phyloP scores from a whole-genome alignment of 1,140 invertebrate genomes.

The Drosophila equinoxialis region DNA sequence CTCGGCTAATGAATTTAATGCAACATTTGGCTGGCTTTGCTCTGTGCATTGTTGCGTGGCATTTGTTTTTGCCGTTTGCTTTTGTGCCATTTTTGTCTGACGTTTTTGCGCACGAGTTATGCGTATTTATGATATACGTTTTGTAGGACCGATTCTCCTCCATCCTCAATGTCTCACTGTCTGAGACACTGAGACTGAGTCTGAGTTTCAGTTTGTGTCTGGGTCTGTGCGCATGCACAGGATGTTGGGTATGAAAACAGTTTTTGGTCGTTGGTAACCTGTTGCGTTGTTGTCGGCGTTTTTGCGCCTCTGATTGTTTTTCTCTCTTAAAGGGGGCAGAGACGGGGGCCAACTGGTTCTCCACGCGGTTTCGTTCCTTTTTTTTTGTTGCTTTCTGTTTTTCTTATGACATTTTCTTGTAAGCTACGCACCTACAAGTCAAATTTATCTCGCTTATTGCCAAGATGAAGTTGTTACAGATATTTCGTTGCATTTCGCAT shows the following conservation, averaged over 20 bases:
- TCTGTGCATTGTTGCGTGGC: constrained; percentile 64
- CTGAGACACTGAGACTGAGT: constrained; percentile 11
- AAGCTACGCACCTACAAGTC: constrained; percentile 78
- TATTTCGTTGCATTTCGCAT: constrained; percentile 47
- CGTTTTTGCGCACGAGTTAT: constrained; percentile 81
- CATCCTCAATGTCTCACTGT: background rate
- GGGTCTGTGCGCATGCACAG: constrained; percentile 52
- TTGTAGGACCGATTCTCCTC: constrained; percentile 28
- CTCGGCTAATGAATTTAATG: constrained; percentile 75
- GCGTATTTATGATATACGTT: constrained; percentile 79
- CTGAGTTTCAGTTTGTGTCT: constrained; percentile 9
- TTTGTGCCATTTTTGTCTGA: constrained; percentile 76
- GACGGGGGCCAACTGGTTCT: constrained; percentile 15
- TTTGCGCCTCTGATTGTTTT: constrained; percentile 54
- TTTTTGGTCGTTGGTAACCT: constrained; percentile 55
- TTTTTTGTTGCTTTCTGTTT: constrained; percentile 23
- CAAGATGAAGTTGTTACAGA: constrained; percentile 77
- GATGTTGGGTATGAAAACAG: constrained; percentile 28
- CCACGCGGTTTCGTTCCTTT: constrained; percentile 28
- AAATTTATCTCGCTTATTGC: constrained; percentile 72
- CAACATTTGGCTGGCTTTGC: constrained; percentile 61
- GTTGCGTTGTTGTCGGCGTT: constrained; percentile 73
- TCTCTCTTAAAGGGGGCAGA: background rate
- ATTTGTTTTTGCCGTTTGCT: constrained; percentile 47
- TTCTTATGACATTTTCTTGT: constrained; percentile 78